Evolutionary conservation across 2,888 invertebrate genomes (phyloP).

Genomic region (Endomychus coccineus): DNA sequence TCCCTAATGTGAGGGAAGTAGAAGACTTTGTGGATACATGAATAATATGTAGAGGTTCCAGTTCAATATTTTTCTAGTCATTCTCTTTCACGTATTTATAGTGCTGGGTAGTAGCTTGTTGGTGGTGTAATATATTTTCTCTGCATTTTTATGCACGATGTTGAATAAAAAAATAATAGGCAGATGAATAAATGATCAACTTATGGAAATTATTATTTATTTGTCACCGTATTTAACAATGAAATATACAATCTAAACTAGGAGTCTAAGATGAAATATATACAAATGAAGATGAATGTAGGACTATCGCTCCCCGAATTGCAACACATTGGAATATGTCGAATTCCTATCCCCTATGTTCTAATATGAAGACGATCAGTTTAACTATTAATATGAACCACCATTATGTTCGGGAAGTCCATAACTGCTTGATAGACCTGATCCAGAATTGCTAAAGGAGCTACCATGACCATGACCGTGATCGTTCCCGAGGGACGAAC

Average conservation of each 20-base stretch:
- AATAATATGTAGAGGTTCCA: too few relatives aligned
- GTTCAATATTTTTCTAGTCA: too few relatives aligned
- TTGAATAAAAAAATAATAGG: too few relatives aligned
- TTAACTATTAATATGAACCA: not conserved
- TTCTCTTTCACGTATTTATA: too few relatives aligned
- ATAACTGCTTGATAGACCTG: not conserved
- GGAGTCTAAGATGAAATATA: not conserved
- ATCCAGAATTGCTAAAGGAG: conserved; percentile 33
- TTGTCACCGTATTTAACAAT: conserved; percentile 4
- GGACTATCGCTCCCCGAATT: too few relatives aligned
- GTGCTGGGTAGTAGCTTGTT: too few relatives aligned
- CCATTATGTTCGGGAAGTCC: not conserved
- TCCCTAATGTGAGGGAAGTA: too few relatives aligned
- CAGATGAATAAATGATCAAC: not conserved
- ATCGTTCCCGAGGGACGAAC: conserved; percentile 5
- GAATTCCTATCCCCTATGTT: too few relatives aligned
- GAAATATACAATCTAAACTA: conserved; percentile 1
- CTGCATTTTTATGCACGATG: too few relatives aligned
- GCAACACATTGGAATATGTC: too few relatives aligned
- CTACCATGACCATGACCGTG: conserved; percentile 24
- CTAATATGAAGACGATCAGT: not conserved
- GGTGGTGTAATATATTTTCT: too few relatives aligned
- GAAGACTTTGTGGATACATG: too few relatives aligned
- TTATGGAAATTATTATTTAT: conserved; percentile 1
- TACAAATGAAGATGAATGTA: not conserved